A percentile compares a stretch with the other conserved stretches of the same genome.
These are phyloP conservation scores for Sterna hirundo DNA, from an alignment of 2,113 vertebrate species.

Conservation along the genomic window DNA sequence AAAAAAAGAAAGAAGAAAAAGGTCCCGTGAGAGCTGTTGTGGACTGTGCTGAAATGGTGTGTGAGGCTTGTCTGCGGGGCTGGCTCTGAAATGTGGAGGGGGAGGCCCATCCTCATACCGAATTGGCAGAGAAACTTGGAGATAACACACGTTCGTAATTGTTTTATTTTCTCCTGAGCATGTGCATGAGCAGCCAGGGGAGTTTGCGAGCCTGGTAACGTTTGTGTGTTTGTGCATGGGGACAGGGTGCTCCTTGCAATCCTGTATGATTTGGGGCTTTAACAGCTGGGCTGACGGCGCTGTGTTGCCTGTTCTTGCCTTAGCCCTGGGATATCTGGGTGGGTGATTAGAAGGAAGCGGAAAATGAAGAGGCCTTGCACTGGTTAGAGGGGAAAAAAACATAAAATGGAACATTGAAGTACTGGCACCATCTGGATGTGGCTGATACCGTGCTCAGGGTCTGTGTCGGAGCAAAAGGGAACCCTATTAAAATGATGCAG, in stretches of 20 bases:
- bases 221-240: fast-evolving
- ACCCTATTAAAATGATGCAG: background rate
- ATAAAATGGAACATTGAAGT: background rate
- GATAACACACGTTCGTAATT: background rate
- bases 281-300: background rate
- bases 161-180: background rate
- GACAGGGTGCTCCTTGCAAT: background rate
- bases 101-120: background rate
- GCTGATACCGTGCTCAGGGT: background rate
- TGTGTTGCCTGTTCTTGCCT: background rate
- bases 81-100: background rate
- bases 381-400: background rate
- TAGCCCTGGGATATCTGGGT: background rate
- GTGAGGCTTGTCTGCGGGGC: background rate
- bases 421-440: background rate
- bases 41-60: background rate
- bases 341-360: background rate
- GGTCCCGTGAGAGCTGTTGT: background rate
- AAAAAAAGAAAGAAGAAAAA: background rate
- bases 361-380: background rate
- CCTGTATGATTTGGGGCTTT: background rate
- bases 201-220: background rate
- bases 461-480: background rate
- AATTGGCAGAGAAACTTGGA: background rate
- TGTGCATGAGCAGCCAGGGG: background rate